Evolutionary conservation across 2,888 invertebrate species (phyloP).

Genomic region (Cactoblastis cactorum): DNA sequence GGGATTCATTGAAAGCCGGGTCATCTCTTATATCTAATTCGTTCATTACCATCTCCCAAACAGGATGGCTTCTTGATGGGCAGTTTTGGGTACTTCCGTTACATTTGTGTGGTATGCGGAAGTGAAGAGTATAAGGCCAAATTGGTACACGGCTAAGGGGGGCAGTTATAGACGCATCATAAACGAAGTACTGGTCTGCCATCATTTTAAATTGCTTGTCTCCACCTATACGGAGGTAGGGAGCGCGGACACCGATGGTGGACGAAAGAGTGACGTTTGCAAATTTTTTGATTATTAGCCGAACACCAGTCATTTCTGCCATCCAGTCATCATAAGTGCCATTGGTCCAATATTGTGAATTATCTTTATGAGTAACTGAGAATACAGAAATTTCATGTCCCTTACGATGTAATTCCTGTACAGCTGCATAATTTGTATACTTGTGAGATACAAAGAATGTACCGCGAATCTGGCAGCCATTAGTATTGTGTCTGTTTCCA

Average conservation of each 20-base stretch:
- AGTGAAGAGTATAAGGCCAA: conserved; percentile 98
- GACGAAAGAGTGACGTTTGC: conserved; percentile 95
- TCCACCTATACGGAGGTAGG: conserved; percentile 93
- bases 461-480: conserved; percentile 92
- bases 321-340: conserved; percentile 95
- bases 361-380: conserved; percentile 95
- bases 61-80: conserved; percentile 93
- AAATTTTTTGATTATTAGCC: conserved; percentile 92
- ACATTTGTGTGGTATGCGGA: conserved; percentile 97
- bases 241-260: conserved; percentile 92
- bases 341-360: conserved; percentile 92
- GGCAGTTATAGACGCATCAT: conserved; percentile 96
- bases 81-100: conserved; percentile 96
- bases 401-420: conserved; percentile 92
- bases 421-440: conserved; percentile 93
- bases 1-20: conserved; percentile 94
- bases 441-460: conserved; percentile 96
- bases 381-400: conserved; percentile 96
- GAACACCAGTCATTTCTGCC: conserved; percentile 95
- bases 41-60: conserved; percentile 98
- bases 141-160: conserved; percentile 93
- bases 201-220: conserved; percentile 98
- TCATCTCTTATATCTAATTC: conserved; percentile 96
- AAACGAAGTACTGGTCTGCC: conserved; percentile 96
- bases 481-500: conserved; percentile 90